Conservation (phyloP, 92 coral and sea anemone species). For the Phenganax subtilis region DNA sequence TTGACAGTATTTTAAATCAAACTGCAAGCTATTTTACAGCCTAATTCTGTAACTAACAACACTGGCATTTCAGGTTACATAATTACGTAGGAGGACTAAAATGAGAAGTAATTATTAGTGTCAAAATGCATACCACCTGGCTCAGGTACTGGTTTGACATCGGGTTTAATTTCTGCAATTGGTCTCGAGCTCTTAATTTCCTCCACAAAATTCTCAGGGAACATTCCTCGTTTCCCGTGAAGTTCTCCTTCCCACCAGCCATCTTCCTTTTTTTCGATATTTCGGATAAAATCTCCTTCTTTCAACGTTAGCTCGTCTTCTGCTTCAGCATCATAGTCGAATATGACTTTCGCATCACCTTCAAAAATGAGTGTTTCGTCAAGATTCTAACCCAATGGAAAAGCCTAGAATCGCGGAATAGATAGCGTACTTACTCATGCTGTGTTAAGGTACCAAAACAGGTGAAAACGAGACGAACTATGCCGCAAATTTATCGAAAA, state of each 20-base stretch:
- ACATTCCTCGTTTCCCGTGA: constrained; percentile 73
- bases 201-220: constrained; percentile 85
- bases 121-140: constrained; percentile 41
- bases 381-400: constrained; percentile 12
- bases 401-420: constrained; percentile 5
- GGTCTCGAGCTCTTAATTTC: constrained; percentile 32
- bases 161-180: background rate
- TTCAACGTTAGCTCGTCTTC: constrained; percentile 63
- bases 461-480: constrained; percentile 5
- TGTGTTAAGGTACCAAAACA: background rate
- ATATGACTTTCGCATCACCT: constrained; percentile 71
- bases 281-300: constrained; percentile 67
- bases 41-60: too few relatives aligned
- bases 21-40: too few relatives aligned
- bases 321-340: constrained; percentile 67
- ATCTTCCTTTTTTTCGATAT: constrained; percentile 54
- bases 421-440: constrained; percentile 32
- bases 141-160: constrained; percentile 21
- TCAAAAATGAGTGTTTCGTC: background rate
- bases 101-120: background rate
- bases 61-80: too few relatives aligned
- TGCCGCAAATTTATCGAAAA: background rate
- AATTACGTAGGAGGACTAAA: too few relatives aligned
- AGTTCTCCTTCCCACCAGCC: constrained; percentile 94
- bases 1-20: too few relatives aligned